Base-by-base conservation (phyloP, 2,797 vertebrate genomes). In the Thripadectes ignobilis region DNA sequence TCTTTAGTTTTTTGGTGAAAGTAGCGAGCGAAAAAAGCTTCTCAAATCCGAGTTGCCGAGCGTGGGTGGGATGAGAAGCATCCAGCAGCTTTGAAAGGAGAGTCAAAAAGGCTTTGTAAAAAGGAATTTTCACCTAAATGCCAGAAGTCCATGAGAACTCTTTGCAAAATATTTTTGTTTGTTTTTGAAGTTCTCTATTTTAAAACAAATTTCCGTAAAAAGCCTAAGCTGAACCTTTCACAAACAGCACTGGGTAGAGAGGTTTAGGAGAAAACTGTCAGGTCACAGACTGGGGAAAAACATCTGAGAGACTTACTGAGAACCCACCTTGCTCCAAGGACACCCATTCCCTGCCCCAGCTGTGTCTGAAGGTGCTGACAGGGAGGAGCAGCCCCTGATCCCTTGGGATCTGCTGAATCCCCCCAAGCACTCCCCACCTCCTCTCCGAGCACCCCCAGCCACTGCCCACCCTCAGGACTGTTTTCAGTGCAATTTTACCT, bases 401-500 rank as follows among this genome's bases (percentile, higher is more conserved):
- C 66, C 69, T 32, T 1, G 2, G 22, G 58, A 21, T 38, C 22
- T 45, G 45, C 48, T 3, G 11, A 46, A 68, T 29, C 14, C 49
- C 3, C 14, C 14, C 65, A 1, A 12, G 7, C 71, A 3, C 30
- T 49, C 39, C 77, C 69, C 82, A 39, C 12, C 88, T 51, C 43
- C 41, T 51, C 74, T 26, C 43, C 0, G 1, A 43, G 61, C 72
- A 41, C 43, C 46, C 19, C n/a, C 5, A 34, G 66, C 59, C 43
- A 22, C 55, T 73, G 68, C 57, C 73, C 67, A 72, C 62, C 12
- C 10, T 67, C 79, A 65, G 6, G 19, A 77, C 74, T 49, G 38
- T 30, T 88, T 89, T 90, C 91, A 97, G 95, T 93, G 89, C 95
- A 91, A 66, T 62, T 88, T 79, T 10, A 59, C 62, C 65, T 73